These are phyloP conservation scores for Patagioenas fasciata DNA, from an alignment of 2,113 vertebrate species.

Conservation along the genomic window DNA sequence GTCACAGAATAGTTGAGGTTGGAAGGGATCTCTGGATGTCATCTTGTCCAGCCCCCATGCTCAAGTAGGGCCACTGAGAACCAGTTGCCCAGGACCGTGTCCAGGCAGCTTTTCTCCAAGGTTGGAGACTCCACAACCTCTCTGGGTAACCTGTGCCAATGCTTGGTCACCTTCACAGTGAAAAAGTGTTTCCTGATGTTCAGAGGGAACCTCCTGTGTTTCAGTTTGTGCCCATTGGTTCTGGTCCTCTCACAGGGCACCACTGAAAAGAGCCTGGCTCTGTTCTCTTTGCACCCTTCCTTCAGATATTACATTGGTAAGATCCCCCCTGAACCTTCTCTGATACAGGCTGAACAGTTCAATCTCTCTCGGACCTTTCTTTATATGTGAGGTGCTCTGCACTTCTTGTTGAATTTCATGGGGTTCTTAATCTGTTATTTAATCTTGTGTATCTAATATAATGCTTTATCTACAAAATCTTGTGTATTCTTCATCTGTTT, in stretches of 20 bases:
- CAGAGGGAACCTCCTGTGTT: neutral
- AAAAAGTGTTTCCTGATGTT: neutral
- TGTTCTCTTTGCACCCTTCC: rapidly evolving
- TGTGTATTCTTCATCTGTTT: neutral
- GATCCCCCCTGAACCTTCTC: neutral
- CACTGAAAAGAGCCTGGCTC: neutral
- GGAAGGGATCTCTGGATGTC: neutral
- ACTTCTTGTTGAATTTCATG: neutral
- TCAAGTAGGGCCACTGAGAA: neutral
- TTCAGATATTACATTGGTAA: neutral
- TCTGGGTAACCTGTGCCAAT: neutral
- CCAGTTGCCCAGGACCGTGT: neutral
- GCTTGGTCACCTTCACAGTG: neutral
- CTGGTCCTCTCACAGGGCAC: neutral
- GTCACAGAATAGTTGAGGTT: neutral
- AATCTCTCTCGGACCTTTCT: neutral
- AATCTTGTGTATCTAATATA: neutral
- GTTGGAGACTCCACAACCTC: neutral
- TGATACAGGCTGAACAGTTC: neutral
- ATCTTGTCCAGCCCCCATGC: neutral
- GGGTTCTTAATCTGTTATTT: neutral
- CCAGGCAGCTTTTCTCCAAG: neutral
- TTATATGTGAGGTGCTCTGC: neutral
- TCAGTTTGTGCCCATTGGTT: neutral
- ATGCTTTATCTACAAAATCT: neutral